phyloP scores from a whole-genome alignment of 2,888 invertebrate genomes.

The Bombylius discolor region DNA sequence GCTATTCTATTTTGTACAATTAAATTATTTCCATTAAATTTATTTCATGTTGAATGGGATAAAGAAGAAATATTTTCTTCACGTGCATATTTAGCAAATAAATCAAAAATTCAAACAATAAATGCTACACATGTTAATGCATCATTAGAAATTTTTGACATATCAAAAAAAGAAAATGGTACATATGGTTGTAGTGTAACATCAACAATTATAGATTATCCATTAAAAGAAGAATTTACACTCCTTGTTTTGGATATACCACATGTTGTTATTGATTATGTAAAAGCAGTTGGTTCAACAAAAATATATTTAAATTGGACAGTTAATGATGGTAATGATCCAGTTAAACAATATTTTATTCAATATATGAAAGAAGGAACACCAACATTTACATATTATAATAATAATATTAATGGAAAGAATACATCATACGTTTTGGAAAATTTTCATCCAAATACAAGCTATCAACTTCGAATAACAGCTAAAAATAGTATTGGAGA shows the following conservation, averaged over 20 bases:
- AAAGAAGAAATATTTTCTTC: constrained; percentile 36
- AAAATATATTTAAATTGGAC: constrained; percentile 76
- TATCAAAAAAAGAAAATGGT: constrained; percentile 60
- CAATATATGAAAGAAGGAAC: constrained; percentile 43
- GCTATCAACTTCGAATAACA: constrained; percentile 52
- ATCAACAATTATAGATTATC: constrained; percentile 25
- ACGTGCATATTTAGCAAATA: constrained; percentile 17
- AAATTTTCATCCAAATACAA: constrained; percentile 49
- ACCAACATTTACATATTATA: constrained; percentile 45
- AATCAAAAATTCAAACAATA: constrained; percentile 30
- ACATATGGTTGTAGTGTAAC: constrained; percentile 46
- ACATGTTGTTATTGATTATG: constrained; percentile 53
- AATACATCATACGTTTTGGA: constrained; percentile 57
- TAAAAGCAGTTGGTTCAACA: constrained; percentile 60
- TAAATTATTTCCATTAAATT: constrained; percentile 45
- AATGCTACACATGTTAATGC: constrained; percentile 48
- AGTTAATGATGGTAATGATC: constrained; percentile 59
- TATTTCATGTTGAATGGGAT: constrained; percentile 38
- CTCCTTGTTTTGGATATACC: constrained; percentile 57
- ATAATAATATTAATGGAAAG: constrained; percentile 46
- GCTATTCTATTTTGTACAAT: constrained; percentile 43
- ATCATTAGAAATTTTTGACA: constrained; percentile 42
- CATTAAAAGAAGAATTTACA: constrained; percentile 36
- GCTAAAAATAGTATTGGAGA: constrained; percentile 54
- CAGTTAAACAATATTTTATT: constrained; percentile 46